Evolutionary conservation across 2,113 vertebrate genomes (phyloP), one percentile per base, ranked within the genome.

Genomic region (Hydropotes inermis): DNA sequence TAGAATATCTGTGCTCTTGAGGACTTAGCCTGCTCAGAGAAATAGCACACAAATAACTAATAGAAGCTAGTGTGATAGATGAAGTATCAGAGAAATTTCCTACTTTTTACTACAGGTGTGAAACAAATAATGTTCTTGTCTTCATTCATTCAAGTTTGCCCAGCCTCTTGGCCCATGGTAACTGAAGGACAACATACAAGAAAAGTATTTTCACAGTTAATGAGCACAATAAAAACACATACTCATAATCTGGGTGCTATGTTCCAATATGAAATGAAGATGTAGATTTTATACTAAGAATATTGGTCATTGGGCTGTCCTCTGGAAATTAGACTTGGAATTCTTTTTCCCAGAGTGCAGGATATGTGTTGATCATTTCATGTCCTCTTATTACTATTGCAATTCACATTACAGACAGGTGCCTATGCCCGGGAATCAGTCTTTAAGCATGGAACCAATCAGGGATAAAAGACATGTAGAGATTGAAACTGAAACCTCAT

Each of bases 401-500:
- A 82, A n/a, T 33, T 27, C 16, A 55, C 1, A 0, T 82, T 78
- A 96, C 94, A 88, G 39, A 82, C 28, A 91, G 81, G 30, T 89
- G 10, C 14, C 54, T 82, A 50, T 64, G 27, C 36, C 85, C 16
- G 10, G 58, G 14, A 98, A 82, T 86, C 81, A 61, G 54, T 61
- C 50, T 79, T 86, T 93, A 96, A 95, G 76, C 27, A 57, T n/a
- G 30, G 55, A 96, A 81, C 47, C 76, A 96, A 82, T 83, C 90
- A 94, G 96, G 93, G 84, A 90, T 87, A 95, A 97, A 94, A 93
- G 60, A 89, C 85, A 43, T 45, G 43, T 82, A 55, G 54, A 94
- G 88, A 97, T 93, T 95, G 50, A 96, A 96, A 27, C 89, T 97
- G 97, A 97, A 97, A 95, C 50, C 43, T 94, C 88, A 96, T 98